Conservation (phyloP, 2,888 invertebrate genomes). For the Hemaris fuciformis region DNA sequence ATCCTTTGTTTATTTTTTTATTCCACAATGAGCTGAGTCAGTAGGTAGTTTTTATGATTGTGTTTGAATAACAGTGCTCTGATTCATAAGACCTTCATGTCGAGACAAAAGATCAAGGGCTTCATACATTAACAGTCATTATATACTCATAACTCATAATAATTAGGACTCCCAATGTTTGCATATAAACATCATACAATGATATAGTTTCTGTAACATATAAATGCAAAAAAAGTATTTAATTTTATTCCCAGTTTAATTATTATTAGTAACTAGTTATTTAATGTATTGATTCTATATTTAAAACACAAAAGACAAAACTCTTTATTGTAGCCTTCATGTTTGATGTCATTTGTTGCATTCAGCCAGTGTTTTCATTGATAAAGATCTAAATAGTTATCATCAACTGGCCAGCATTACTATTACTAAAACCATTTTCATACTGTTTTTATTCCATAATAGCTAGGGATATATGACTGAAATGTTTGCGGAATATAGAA, state of each 20-base stretch:
- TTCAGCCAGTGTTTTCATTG: slow-evolving; percentile 8
- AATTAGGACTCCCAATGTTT: not conserved
- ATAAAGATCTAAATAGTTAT: slow-evolving; percentile 8
- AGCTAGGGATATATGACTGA: not conserved
- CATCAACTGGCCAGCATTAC: not conserved
- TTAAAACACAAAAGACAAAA: not conserved
- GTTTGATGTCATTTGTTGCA: slow-evolving; percentile 10
- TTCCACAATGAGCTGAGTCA: slow-evolving; percentile 26
- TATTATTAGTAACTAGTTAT: too few species aligned
- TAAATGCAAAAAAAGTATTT: too few species aligned
- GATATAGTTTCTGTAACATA: too few species aligned
- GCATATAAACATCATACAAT: not conserved
- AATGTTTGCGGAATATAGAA: not conserved
- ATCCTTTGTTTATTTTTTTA: slow-evolving; percentile 43
- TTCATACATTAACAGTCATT: not conserved
- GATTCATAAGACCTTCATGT: slow-evolving; percentile 15
- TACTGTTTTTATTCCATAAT: not conserved
- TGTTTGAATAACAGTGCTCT: slow-evolving; percentile 13
- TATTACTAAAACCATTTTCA: not conserved
- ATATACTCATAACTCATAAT: not conserved
- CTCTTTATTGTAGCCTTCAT: not conserved
- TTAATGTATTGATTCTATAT: too few species aligned
- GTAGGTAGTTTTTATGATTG: slow-evolving; percentile 12
- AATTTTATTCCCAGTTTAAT: too few species aligned
- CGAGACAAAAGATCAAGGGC: slow-evolving; percentile 13